Evolutionary conservation across 2,888 invertebrate genomes (phyloP), one percentile per base, ranked within the genome.

Genomic region (Empis stercorea): DNA sequence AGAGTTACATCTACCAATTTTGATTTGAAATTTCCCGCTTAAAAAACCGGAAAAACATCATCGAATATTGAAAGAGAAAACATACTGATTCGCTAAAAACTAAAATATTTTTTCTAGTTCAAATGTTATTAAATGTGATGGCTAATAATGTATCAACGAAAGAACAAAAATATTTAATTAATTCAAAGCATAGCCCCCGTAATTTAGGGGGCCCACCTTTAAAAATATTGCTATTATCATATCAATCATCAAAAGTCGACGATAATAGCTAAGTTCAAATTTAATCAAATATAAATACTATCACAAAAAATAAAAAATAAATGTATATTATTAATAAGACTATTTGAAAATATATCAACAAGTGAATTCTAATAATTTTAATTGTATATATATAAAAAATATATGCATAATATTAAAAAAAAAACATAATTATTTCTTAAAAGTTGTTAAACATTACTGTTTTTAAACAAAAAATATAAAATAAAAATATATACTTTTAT

Each of bases 91-190:
- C 7, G 23, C 23, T 27, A 27, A 15, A 10, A 5, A 43, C 40
- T 32, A 46, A 49, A 15, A 32, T 10, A 30, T 43, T 48, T 46
- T 48, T 47, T 48, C 45, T 48, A 50, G 47, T 32, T 48, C 51
- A 61, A 59, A 68, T 68, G 68, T 63, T 66, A 58, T 62, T 58
- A 57, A 55, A 60, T 64, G 63, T 68, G 57, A 68, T 68, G 68
- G 68, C 68, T 63, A 58, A 68, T 61, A 66, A 66, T 66, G 67
- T 66, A 65, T 40, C 40, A n/a, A 48, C 45, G 50, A 47, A 46
- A 38, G 44, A 54, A 46, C 48, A 46, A 44, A 46, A 48, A 40
- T 49, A 49, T 32, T 43, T 49, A 51, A 46, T 50, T 44, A 44
- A 49, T 30, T 55, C 55, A 55, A 53, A 62, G 60, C 57, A 60